Percentiles rank a stretch among this genome's conserved stretches.
Conservation (phyloP, 2,797 vertebrate genomes). For the Bucorvus abyssinicus region DNA sequence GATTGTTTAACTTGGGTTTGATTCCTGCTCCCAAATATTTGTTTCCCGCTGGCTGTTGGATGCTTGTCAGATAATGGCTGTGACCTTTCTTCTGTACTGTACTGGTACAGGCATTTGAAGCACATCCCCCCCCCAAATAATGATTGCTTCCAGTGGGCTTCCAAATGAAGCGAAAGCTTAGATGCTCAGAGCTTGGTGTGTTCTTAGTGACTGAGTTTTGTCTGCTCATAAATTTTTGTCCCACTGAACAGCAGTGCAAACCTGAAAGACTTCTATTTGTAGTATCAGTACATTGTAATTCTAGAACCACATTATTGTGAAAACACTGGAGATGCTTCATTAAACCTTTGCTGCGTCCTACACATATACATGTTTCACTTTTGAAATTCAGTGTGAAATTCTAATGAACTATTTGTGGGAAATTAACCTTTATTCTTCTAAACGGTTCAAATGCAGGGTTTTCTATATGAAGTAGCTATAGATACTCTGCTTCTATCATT, state of each 20-base stretch:
- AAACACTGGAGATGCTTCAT: background rate
- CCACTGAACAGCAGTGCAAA: background rate
- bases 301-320: background rate
- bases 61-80: background rate
- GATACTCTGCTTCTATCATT: background rate
- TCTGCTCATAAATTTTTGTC: background rate
- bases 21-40: background rate
- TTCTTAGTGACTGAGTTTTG: background rate
- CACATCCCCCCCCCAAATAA: background rate
- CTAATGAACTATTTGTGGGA: background rate
- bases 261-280: background rate
- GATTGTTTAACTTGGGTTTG: background rate
- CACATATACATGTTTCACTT: accelerated
- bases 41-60: background rate
- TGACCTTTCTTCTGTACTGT: background rate
- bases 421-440: background rate
- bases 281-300: background rate
- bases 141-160: background rate
- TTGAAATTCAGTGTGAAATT: background rate
- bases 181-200: background rate
- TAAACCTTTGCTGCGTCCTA: background rate
- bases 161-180: background rate
- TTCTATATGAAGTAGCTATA: background rate
- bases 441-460: background rate
- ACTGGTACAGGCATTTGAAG: background rate